phyloP scores from a whole-genome alignment of 2,797 vertebrate species.

The Argya squamiceps region DNA sequence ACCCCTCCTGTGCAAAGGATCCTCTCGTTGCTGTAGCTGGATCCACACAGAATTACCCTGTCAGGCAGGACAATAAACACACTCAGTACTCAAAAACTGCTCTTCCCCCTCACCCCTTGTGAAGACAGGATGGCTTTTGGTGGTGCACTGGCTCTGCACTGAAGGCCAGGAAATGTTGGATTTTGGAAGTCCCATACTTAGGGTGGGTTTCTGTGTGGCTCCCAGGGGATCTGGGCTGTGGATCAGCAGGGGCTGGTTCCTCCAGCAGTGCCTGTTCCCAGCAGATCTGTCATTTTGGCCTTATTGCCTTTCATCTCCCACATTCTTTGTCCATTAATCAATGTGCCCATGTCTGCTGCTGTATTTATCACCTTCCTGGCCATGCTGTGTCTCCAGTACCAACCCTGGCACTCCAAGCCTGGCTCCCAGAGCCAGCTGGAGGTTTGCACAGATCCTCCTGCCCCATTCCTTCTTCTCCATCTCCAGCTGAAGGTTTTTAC shows the following conservation, averaged over 20 bases:
- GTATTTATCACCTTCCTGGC: not conserved
- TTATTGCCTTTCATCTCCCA: not conserved
- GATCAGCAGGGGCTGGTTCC: not conserved
- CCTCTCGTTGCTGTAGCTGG: not conserved
- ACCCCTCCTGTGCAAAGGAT: not conserved
- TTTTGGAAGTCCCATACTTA: not conserved
- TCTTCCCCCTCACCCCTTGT: not conserved
- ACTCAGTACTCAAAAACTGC: not conserved
- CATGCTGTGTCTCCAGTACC: not conserved
- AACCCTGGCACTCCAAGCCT: not conserved
- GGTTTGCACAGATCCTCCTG: not conserved
- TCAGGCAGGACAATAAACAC: not conserved
- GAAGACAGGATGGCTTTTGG: not conserved
- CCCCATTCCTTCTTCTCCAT: not conserved
- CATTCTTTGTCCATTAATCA: not conserved
- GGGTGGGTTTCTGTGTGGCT: not conserved
- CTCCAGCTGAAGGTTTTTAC: too few relatives aligned
- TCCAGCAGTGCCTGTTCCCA: not conserved
- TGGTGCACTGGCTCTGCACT: not conserved
- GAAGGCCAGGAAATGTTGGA: not conserved
- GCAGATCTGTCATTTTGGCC: not conserved
- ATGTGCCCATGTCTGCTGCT: not conserved
- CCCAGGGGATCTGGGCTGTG: not conserved
- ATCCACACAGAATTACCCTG: not conserved
- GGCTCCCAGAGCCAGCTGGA: not conserved